Evolutionary conservation across 1,140 invertebrate genomes (phyloP), one percentile per base, ranked within the genome.

Genomic region (Oreohelix idahoensis): DNA sequence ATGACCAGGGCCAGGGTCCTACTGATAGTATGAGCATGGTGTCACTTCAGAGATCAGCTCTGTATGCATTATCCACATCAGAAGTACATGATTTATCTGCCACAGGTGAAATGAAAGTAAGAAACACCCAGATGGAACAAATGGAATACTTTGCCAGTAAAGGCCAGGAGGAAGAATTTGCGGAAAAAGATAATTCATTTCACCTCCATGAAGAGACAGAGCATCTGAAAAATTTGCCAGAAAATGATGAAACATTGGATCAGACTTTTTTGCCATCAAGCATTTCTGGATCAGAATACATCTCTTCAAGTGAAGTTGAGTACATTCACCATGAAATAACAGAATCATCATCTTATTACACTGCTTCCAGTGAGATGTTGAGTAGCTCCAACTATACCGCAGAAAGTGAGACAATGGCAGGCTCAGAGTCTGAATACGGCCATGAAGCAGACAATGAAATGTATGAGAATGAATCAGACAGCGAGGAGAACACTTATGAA

Each of bases 81-180:
- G 42, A 45, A 8, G 42, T 45, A 8, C 73, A 81, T 82, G 74
- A 78, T 85, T n/a, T 86, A 81, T 11, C 86, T 85, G 13, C 84
- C 82, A n/a, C 85, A 86, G 79, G 83, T 80, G 32, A 83, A 86
- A 26, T 83, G 83, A 35, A 81, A 81, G 36, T 86, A 83, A 79
- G 70, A 70, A 42, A 84, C 83, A 29, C 84, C 83, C 5, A 84
- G 76, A n/a, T 49, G 53, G 4, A 58, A 20, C 53, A 58, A 4
- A 58, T 23, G 2, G 53, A 58, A 23, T n/a, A 74, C 38, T 74
- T 10, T 39, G 1, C 38, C 1, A 36, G 20, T 2, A 49, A 11
- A 23, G 29, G 11, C 8, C 36, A 74, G 10, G 71, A 74, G 11
- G 29, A 8, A 66, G 63, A 32, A 29, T 2, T 66, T 4, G 15